Conservation (phyloP, 2,888 invertebrate species). For the Nephrocerus scutellatus region DNA sequence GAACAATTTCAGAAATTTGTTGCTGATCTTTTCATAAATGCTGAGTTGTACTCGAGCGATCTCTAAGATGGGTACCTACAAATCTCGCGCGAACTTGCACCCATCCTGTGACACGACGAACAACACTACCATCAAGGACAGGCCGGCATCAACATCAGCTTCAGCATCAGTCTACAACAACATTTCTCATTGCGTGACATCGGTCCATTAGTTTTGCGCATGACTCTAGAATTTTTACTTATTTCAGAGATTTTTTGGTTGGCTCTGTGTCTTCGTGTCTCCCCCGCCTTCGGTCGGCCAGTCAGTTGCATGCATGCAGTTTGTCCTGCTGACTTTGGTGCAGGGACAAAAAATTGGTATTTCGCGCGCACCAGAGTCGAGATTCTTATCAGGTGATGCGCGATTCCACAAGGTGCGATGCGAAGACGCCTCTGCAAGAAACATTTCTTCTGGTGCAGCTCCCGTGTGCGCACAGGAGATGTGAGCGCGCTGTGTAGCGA, state of each 20-base stretch:
- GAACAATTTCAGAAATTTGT: slow-evolving; percentile 19
- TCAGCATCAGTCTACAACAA: slow-evolving; percentile 14
- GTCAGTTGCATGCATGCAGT: not conserved
- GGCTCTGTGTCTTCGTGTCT: slow-evolving; percentile 6
- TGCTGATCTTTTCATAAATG: too few species aligned
- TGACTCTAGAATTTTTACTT: slow-evolving; percentile 26
- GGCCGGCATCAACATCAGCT: slow-evolving; percentile 3
- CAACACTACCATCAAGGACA: not conserved
- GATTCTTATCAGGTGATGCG: slow-evolving; percentile 34
- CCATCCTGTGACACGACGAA: not conserved
- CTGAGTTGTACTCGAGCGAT: slow-evolving; percentile 19
- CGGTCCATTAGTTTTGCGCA: slow-evolving; percentile 34
- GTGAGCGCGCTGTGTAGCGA: not conserved
- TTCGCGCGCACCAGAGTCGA: slow-evolving; percentile 23
- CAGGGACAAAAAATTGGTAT: slow-evolving; percentile 14
- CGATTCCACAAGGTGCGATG: slow-evolving; percentile 29
- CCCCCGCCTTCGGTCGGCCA: not conserved
- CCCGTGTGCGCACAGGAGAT: slow-evolving; percentile 4
- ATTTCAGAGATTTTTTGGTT: slow-evolving; percentile 19
- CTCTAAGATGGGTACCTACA: slow-evolving; percentile 20
- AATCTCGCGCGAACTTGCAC: not conserved
- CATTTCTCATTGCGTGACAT: slow-evolving; percentile 32
- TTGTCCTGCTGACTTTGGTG: not conserved
- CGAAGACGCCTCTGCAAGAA: slow-evolving; percentile 14
- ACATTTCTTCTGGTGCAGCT: slow-evolving; percentile 11